phyloP scores from a whole-genome alignment of 2,888 invertebrate genomes.

The Hipparchia sbordonii region DNA sequence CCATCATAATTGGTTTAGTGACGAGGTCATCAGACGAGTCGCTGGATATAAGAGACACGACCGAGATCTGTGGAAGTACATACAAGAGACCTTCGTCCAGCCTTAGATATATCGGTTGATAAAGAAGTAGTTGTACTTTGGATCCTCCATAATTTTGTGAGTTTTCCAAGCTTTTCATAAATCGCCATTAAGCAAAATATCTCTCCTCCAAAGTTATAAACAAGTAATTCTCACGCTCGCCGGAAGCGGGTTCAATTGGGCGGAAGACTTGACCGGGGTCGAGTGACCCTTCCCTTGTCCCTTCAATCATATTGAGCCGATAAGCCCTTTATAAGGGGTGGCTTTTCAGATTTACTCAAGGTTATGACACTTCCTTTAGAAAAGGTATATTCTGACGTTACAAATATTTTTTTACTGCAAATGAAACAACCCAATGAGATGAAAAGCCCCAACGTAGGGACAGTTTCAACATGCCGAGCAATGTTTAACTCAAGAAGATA shows the following conservation, averaged over 20 bases:
- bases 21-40: too few species aligned
- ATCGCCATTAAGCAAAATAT: slow-evolving; percentile 36
- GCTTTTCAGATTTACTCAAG: slow-evolving; percentile 43
- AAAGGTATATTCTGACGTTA: neutral
- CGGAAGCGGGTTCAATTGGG: slow-evolving; percentile 65
- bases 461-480: too few species aligned
- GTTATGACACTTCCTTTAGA: slow-evolving; percentile 15
- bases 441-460: too few species aligned
- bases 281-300: slow-evolving; percentile 74
- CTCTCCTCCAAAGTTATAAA: slow-evolving; percentile 41
- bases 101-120: too few species aligned
- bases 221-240: slow-evolving; percentile 47
- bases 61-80: too few species aligned
- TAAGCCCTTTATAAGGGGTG: slow-evolving; percentile 52
- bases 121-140: too few species aligned
- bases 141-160: too few species aligned
- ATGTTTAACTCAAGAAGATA: too few species aligned
- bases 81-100: too few species aligned
- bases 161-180: neutral
- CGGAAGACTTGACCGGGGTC: slow-evolving; percentile 75
- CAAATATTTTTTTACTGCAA: neutral
- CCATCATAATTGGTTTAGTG: too few species aligned
- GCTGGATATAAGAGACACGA: too few species aligned
- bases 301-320: slow-evolving; percentile 58
- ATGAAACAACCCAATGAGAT: too few species aligned